These are phyloP conservation scores for Stenodera caucasica DNA, from an alignment of 2,888 invertebrate genomes.

Conservation along the genomic window DNA sequence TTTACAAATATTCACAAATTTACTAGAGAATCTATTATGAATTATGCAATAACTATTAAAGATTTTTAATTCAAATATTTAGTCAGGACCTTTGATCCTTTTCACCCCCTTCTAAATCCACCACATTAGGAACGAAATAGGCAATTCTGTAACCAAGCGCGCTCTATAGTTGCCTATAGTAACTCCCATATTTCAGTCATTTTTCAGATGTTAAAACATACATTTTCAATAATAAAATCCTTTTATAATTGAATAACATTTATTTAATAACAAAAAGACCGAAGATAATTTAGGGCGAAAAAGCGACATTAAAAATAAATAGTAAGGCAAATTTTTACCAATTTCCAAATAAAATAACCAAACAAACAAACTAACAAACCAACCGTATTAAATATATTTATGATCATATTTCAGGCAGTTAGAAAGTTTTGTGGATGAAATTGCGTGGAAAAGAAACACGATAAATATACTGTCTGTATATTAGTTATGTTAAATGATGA, in stretches of 20 bases:
- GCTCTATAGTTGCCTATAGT: neutral
- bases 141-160: neutral
- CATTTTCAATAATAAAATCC: no score
- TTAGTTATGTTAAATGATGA: slow-evolving; percentile 40
- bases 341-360: no score
- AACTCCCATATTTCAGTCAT: neutral
- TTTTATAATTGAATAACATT: neutral
- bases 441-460: slow-evolving; percentile 51
- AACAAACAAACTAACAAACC: slow-evolving; percentile 1
- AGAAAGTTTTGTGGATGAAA: slow-evolving; percentile 49
- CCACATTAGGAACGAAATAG: neutral
- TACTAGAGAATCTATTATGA: no score
- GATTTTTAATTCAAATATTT: no score
- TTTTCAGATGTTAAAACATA: neutral
- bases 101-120: neutral
- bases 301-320: neutral
- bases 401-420: slow-evolving; percentile 56
- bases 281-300: no score
- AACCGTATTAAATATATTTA: slow-evolving; percentile 24
- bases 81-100: neutral
- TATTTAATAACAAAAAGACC: neutral
- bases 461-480: no score
- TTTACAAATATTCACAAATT: no score
- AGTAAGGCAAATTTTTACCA: no score
- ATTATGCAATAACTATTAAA: no score